Evolutionary conservation across 2,113 vertebrate species (phyloP).

Genomic region (Drymodes brunneopygia): DNA sequence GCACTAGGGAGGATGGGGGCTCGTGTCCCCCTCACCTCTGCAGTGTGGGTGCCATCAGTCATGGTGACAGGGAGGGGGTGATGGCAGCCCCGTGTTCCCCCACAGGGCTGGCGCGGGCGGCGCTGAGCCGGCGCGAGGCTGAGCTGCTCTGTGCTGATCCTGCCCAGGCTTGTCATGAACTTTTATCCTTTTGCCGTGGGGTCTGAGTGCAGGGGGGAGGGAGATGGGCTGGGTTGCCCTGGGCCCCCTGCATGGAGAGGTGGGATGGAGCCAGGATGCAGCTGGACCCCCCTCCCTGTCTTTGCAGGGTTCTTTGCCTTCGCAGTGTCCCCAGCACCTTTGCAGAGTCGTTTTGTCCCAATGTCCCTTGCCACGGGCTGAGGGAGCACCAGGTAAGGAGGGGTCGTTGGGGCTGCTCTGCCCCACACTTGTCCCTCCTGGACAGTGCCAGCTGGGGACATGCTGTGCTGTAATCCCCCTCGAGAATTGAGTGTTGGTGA

Average conservation of each 20-base stretch:
- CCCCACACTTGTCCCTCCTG: neutral
- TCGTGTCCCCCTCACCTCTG: accelerated
- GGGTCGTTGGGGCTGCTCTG: neutral
- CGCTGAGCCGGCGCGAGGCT: neutral
- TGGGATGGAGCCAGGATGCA: neutral
- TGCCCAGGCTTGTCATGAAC: constrained; percentile 58
- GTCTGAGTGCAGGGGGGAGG: neutral
- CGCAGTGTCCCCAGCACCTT: neutral
- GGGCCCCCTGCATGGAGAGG: neutral
- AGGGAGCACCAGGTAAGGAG: neutral
- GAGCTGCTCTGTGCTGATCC: neutral
- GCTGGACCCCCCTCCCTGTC: neutral
- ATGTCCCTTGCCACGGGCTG: accelerated
- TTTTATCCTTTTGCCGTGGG: constrained; percentile 42
- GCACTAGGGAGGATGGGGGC: neutral
- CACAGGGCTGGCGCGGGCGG: neutral
- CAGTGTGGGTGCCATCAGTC: neutral
- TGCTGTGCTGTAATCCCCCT: neutral
- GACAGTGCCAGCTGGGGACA: neutral
- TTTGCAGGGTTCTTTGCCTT: neutral
- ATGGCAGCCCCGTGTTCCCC: accelerated
- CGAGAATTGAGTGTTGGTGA: accelerated
- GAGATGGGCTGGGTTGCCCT: neutral
- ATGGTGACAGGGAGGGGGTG: neutral
- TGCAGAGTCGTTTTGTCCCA: neutral